These are phyloP conservation scores for Argopecten irradians DNA, from an alignment of 1,140 invertebrate species.

Conservation along the genomic window DNA sequence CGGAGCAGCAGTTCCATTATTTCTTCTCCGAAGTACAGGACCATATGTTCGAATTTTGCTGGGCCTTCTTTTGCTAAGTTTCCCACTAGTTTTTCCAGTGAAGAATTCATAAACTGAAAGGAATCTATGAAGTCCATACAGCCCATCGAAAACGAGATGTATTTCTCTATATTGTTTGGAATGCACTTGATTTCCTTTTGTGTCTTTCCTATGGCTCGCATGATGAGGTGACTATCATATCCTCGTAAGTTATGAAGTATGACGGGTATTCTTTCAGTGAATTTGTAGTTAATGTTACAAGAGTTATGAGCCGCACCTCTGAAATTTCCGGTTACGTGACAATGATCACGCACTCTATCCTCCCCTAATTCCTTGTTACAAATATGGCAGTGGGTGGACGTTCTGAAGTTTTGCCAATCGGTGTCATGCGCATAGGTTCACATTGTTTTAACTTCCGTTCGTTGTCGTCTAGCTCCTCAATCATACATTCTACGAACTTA, in stretches of 20 bases:
- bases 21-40: background rate
- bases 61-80: constrained; percentile 12
- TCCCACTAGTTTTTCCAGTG: constrained; percentile 37
- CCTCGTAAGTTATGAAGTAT: constrained; percentile 27
- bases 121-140: constrained; percentile 45
- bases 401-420: background rate
- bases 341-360: background rate
- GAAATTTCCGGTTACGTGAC: background rate
- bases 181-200: constrained; percentile 68
- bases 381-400: background rate
- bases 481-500: constrained; percentile 24
- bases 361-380: constrained; percentile 13
- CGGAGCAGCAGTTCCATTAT: constrained; percentile 24
- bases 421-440: background rate
- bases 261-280: too few species aligned
- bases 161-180: constrained; percentile 73
- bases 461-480: background rate
- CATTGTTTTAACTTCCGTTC: constrained; percentile 24
- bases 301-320: too few species aligned
- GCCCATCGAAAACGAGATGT: constrained; percentile 50
- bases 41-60: background rate
- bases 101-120: constrained; percentile 41
- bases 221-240: constrained; percentile 75
- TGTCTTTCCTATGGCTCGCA: constrained; percentile 66
- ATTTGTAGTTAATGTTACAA: too few species aligned